These are phyloP conservation scores for Lathamus discolor DNA, from an alignment of 2,113 vertebrate genomes.

Conservation along the genomic window DNA sequence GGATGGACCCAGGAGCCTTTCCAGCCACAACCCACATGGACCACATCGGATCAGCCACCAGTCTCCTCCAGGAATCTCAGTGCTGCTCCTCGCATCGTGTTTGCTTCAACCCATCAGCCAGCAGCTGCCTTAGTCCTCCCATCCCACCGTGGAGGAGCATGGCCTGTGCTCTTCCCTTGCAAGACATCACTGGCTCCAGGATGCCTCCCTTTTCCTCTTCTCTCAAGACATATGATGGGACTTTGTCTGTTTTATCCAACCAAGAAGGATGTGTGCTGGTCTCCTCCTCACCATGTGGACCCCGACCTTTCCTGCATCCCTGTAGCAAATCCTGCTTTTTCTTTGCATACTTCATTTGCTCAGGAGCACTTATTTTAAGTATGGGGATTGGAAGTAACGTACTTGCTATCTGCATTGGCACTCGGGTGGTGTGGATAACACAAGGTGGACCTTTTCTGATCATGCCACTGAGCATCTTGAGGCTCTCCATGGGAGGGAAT, in stretches of 20 bases:
- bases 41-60: background rate
- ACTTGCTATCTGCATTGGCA: background rate
- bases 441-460: background rate
- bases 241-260: background rate
- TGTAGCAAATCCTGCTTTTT: background rate
- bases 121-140: background rate
- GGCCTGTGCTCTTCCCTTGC: background rate
- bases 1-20: background rate
- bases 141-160: accelerated
- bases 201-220: background rate
- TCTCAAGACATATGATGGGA: background rate
- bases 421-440: accelerated
- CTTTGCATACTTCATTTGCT: background rate
- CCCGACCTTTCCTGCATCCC: background rate
- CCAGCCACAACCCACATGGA: background rate
- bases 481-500: background rate
- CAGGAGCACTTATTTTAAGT: background rate
- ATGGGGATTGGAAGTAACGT: accelerated
- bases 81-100: background rate
- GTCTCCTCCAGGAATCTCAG: background rate
- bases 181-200: background rate
- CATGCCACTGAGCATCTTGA: background rate
- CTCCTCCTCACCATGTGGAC: background rate
- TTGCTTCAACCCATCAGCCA: background rate
- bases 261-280: accelerated